Conservation (phyloP, 1,140 invertebrate genomes). For the Limonius californicus region DNA sequence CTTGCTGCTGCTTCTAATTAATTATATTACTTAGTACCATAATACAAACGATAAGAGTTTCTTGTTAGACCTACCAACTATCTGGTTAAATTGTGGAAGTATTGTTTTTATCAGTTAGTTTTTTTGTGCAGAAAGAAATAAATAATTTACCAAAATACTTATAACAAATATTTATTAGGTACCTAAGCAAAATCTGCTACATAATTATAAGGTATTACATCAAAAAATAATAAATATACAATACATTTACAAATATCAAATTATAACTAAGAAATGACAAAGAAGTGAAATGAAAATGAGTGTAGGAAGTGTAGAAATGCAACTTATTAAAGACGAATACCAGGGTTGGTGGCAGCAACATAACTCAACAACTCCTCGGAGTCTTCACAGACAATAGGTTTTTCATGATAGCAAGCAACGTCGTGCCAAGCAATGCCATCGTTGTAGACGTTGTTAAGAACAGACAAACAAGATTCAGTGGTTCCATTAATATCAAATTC, state of each 20-base stretch:
- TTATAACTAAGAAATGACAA: neutral
- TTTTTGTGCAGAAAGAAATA: too few species aligned
- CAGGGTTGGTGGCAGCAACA: slow-evolving; percentile 74
- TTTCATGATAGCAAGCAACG: slow-evolving; percentile 88
- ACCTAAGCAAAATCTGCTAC: neutral
- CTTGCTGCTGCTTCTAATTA: too few species aligned
- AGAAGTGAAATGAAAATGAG: neutral
- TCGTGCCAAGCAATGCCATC: slow-evolving; percentile 91
- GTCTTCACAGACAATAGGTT: slow-evolving; percentile 86
- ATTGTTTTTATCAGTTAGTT: too few species aligned
- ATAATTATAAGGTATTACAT: neutral
- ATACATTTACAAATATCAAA: neutral
- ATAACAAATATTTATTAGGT: neutral
- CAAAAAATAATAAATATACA: slow-evolving; percentile 2
- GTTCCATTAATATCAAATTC: slow-evolving; percentile 89
- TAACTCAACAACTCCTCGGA: slow-evolving; percentile 81
- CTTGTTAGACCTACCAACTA: too few species aligned
- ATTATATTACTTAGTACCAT: too few species aligned
- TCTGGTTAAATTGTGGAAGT: too few species aligned
- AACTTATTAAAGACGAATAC: slow-evolving; percentile 63
- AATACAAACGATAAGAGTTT: too few species aligned
- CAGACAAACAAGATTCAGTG: slow-evolving; percentile 77
- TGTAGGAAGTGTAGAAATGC: neutral
- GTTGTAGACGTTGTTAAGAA: slow-evolving; percentile 88
- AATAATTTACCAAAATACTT: too few species aligned